Percentiles rank a stretch among this genome's conserved stretches.
phyloP scores from a whole-genome alignment of 2,797 vertebrate genomes.

The Vespertilio murinus region DNA sequence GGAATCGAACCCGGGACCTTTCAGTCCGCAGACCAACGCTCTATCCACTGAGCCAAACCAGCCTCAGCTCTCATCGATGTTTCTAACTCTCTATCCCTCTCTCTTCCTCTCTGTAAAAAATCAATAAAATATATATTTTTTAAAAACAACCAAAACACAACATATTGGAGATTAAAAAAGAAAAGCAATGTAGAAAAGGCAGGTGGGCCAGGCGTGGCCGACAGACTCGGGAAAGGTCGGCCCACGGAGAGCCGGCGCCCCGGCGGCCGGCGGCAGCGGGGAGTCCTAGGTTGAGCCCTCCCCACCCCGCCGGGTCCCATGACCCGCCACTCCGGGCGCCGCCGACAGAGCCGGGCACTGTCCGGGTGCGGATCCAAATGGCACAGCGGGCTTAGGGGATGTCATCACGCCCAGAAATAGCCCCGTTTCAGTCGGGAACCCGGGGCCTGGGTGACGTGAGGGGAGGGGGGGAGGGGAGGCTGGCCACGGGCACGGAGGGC shows the following conservation, averaged over 20 bases:
- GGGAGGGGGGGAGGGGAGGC: background rate
- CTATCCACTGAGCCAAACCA: too few relatives aligned
- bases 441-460: background rate
- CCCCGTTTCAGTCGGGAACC: background rate
- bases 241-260: background rate
- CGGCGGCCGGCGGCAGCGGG: accelerated
- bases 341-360: background rate
- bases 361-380: background rate
- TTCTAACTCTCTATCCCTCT: background rate
- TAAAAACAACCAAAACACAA: too few relatives aligned
- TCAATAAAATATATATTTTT: too few relatives aligned
- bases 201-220: background rate
- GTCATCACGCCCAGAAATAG: constrained; percentile 62
- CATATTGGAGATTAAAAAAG: too few relatives aligned
- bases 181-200: background rate
- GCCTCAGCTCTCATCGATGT: background rate
- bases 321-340: background rate
- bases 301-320: background rate
- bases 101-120: background rate
- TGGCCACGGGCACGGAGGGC: background rate
- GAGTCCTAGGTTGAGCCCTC: background rate
- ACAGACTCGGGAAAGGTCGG: background rate
- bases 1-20: too few relatives aligned
- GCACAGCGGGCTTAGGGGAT: background rate
- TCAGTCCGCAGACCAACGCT: too few relatives aligned